A percentile compares a stretch with the other conserved stretches of the same genome.
Conservation (phyloP, 2,888 invertebrate genomes). For the Ichneumoninae sp. region DNA sequence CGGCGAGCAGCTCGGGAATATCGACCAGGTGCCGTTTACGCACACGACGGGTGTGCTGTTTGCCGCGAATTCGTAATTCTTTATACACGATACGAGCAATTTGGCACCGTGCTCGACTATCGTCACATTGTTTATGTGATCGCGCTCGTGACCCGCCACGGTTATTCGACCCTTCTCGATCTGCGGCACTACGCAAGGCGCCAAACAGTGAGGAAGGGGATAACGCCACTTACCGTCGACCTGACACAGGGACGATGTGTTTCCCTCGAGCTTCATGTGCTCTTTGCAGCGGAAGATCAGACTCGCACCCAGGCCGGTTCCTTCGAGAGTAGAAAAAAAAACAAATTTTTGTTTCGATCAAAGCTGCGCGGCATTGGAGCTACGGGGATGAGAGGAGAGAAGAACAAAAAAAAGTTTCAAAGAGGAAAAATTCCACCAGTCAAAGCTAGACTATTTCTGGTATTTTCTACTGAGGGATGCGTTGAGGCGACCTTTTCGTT, state of each 20-base stretch:
- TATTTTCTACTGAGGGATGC: background rate
- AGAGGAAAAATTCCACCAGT: background rate
- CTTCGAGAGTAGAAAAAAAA: slow-evolving; percentile 80
- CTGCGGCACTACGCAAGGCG: slow-evolving; percentile 97
- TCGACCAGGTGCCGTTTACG: slow-evolving; percentile 98
- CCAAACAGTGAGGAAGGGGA: slow-evolving; percentile 95
- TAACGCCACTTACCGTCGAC: slow-evolving; percentile 98
- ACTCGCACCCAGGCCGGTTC: slow-evolving; percentile 95
- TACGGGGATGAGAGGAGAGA: background rate
- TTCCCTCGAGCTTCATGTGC: slow-evolving; percentile 95
- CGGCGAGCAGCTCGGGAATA: slow-evolving; percentile 93
- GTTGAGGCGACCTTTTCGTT: slow-evolving; percentile 43
- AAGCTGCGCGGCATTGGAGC: background rate
- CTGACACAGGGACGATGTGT: slow-evolving; percentile 95
- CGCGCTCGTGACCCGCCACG: slow-evolving; percentile 84
- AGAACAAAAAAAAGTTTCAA: background rate
- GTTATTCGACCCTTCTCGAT: slow-evolving; percentile 92
- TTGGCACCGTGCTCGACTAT: slow-evolving; percentile 90
- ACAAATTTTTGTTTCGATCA: slow-evolving; percentile 13
- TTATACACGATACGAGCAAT: slow-evolving; percentile 92
- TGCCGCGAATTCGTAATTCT: slow-evolving; percentile 93
- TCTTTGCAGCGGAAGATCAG: slow-evolving; percentile 97
- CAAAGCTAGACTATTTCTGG: slow-evolving; percentile 1
- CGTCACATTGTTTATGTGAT: slow-evolving; percentile 83
- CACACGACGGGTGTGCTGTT: slow-evolving; percentile 92